phyloP scores from a whole-genome alignment of 1,140 invertebrate species.

The Arctopsyche grandis region DNA sequence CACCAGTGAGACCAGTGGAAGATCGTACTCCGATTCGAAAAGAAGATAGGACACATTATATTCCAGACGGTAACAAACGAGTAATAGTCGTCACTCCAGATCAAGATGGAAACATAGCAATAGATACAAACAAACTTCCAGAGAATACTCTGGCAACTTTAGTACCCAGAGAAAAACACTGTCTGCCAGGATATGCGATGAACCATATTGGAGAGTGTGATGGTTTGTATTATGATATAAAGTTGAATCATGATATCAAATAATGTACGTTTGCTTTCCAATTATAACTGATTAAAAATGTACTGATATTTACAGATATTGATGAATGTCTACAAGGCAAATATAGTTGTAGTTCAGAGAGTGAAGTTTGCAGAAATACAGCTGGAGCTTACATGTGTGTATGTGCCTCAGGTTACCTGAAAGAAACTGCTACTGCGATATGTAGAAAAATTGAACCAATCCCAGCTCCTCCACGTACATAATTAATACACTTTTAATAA shows the following conservation, averaged over 20 bases:
- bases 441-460: constrained; percentile 55
- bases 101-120: constrained; percentile 58
- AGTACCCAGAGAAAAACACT: constrained; percentile 56
- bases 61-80: no score
- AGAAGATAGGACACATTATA: constrained; percentile 31
- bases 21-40: neutral
- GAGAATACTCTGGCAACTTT: constrained; percentile 61
- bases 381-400: constrained; percentile 66
- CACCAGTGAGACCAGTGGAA: neutral
- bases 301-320: constrained; percentile 80
- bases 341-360: constrained; percentile 81
- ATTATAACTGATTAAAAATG: no score
- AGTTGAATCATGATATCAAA: no score
- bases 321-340: constrained; percentile 88
- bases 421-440: constrained; percentile 57
- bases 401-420: constrained; percentile 62
- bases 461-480: constrained; percentile 42
- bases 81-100: constrained; percentile 42
- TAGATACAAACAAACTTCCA: constrained; percentile 58
- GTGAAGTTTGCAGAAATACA: constrained; percentile 87
- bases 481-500: constrained; percentile 45
- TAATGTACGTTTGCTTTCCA: no score
- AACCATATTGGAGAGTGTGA: constrained; percentile 61
- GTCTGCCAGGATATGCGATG: constrained; percentile 68
- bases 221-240: constrained; percentile 57